A percentile compares a stretch with the other conserved stretches of the same genome.
Evolutionary conservation across 2,113 vertebrate genomes (phyloP).

Genomic region (Neodon shergylaensis): DNA sequence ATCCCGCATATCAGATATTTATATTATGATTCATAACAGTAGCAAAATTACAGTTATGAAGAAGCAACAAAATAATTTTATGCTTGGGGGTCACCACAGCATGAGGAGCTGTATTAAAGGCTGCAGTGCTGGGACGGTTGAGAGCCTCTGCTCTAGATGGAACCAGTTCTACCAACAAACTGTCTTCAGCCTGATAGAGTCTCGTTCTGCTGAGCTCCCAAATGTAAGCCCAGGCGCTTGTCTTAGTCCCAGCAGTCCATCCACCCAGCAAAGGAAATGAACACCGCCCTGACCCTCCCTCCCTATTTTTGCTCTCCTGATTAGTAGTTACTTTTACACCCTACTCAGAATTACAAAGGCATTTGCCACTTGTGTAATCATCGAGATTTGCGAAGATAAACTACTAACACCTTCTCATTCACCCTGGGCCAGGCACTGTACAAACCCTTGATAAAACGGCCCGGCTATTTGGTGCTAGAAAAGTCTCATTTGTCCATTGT

Average conservation of each 20-base stretch:
- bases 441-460: fast-evolving
- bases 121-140: neutral
- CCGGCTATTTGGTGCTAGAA: neutral
- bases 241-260: neutral
- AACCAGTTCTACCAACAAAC: neutral
- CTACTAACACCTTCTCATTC: neutral
- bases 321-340: neutral
- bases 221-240: neutral
- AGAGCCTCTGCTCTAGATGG: neutral
- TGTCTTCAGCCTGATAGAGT: neutral
- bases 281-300: neutral
- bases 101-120: neutral
- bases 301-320: neutral
- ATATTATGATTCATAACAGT: neutral
- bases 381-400: neutral
- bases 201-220: neutral
- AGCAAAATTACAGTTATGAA: neutral
- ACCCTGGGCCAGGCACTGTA: neutral
- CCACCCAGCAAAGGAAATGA: neutral
- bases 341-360: neutral
- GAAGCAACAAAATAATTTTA: neutral
- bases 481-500: neutral
- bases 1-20: neutral
- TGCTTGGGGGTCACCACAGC: neutral
- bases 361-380: neutral